Base-by-base conservation (phyloP, 1,140 invertebrate genomes). In the Drosophila bocqueti region DNA sequence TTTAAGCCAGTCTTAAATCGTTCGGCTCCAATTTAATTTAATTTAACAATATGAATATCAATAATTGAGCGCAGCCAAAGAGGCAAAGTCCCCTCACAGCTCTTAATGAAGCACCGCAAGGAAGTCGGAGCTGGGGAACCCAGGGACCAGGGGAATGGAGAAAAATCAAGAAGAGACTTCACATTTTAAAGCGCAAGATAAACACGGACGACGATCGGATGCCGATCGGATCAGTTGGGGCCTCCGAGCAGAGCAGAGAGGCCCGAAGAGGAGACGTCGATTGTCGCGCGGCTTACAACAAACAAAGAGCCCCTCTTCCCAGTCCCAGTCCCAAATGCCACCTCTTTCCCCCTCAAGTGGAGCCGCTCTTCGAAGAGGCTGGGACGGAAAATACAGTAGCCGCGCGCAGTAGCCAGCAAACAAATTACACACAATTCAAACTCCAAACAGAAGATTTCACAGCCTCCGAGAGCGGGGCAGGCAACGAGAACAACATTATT, bases 401-500 rank as follows among this genome's bases (percentile, higher is more conserved):
- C 72, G 67, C 62, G 67, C 62, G 69, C 78, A 81, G 82, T 90
- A 86, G 83, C 83, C 83, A 85, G 73, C 89, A 91, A 87, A 91
- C 82, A 87, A 84, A 91, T 91, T 82, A 91, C 83, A 91, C 75
- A 83, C 77, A 87, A 87, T 87, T 87, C 84, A 87, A 87, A 87
- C 84, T 87, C 85, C 84, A 87, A 87, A 84, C 84, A 87, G 77
- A 84, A 81, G 67, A 89, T 87, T 89, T 84, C 74, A 87, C 87
- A 91, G 83, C 83, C 78, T 59, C 69, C 65, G 54, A 80, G 71
- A 79, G 66, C 66, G 26, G 67, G 57, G 49, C 75, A 64, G 68
- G 55, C 75, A 73, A 62, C 52, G 75, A 77, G 50, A 71, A 74
- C 58, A 84, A 85, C 90, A 91, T 83, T 91, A 92, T 92, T 91